Conservation (phyloP, 2,888 invertebrate genomes). For the Sisyra nigra region DNA sequence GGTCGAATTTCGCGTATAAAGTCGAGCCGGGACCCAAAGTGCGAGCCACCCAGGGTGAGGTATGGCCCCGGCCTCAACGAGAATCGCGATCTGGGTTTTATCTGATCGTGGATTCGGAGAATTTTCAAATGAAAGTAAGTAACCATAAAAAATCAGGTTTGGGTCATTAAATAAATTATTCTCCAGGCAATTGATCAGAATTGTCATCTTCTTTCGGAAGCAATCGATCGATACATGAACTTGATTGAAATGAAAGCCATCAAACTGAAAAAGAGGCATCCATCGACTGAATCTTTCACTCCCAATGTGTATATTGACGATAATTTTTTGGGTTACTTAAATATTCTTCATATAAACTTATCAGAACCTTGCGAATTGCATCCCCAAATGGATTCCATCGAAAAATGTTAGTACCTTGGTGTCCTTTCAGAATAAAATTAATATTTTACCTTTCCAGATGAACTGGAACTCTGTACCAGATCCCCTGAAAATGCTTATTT, state of each 20-base stretch:
- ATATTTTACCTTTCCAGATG: not conserved
- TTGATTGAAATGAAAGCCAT: constrained; percentile 23
- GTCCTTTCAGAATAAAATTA: not conserved
- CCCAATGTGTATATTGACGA: constrained; percentile 15
- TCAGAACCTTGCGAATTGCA: constrained; percentile 41
- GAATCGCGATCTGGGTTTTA: constrained; percentile 28
- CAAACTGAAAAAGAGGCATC: constrained; percentile 11
- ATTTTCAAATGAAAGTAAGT: constrained; percentile 34
- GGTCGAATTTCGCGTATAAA: not conserved
- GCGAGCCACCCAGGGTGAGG: constrained; percentile 40
- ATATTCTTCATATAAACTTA: constrained; percentile 36
- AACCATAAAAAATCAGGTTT: not conserved
- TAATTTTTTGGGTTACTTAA: constrained; percentile 27
- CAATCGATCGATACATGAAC: constrained; percentile 33
- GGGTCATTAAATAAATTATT: not conserved
- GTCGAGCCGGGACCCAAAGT: constrained; percentile 31
- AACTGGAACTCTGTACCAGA: not conserved
- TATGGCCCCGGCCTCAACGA: constrained; percentile 50
- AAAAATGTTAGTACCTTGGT: constrained; percentile 45
- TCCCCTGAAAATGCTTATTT: constrained; percentile 12
- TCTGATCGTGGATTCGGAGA: constrained; percentile 29
- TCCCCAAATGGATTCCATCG: constrained; percentile 52
- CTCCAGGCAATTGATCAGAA: constrained; percentile 26
- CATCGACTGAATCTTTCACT: constrained; percentile 8
- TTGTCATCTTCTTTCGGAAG: constrained; percentile 39